phyloP scores from a whole-genome alignment of 2,888 invertebrate species.

The Sesia apiformis region DNA sequence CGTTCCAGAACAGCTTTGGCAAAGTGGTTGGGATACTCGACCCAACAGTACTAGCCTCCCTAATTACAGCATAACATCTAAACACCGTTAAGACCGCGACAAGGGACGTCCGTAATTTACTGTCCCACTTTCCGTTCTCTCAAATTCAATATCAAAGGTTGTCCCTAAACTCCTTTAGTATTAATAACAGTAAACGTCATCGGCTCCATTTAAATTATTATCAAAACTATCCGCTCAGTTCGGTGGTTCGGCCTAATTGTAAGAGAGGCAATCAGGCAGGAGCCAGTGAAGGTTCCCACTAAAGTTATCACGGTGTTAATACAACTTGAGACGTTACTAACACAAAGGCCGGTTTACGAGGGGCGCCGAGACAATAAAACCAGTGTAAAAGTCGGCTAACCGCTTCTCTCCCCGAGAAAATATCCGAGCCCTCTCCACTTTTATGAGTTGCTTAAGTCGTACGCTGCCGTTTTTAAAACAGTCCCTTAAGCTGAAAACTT shows the following conservation, averaged over 20 bases:
- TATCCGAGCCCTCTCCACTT: conserved; percentile 45
- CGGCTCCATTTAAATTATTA: conserved; percentile 58
- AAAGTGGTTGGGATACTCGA: conserved; percentile 13
- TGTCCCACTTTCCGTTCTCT: conserved; percentile 42
- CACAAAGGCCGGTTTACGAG: conserved; percentile 58
- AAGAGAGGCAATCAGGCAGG: conserved; percentile 33
- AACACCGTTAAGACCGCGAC: conserved; percentile 36
- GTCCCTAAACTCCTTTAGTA: conserved; percentile 31
- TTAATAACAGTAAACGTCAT: conserved; percentile 46
- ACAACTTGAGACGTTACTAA: conserved; percentile 60
- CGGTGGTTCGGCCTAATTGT: conserved; percentile 46
- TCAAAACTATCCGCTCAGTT: conserved; percentile 52
- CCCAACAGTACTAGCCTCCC: conserved; percentile 21
- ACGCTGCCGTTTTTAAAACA: conserved; percentile 45
- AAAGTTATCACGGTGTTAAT: conserved; percentile 63
- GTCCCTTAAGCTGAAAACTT: background rate
- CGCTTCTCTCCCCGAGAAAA: conserved; percentile 43
- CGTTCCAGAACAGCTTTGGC: background rate
- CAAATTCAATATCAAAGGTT: conserved; percentile 61
- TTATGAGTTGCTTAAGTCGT: conserved; percentile 54
- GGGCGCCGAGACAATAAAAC: conserved; percentile 63
- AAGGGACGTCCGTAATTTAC: conserved; percentile 53
- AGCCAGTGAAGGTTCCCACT: conserved; percentile 27
- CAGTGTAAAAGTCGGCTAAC: conserved; percentile 67
- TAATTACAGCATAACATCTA: conserved; percentile 46